phyloP scores from a whole-genome alignment of 2,888 invertebrate genomes.

The Eilema griseolum region DNA sequence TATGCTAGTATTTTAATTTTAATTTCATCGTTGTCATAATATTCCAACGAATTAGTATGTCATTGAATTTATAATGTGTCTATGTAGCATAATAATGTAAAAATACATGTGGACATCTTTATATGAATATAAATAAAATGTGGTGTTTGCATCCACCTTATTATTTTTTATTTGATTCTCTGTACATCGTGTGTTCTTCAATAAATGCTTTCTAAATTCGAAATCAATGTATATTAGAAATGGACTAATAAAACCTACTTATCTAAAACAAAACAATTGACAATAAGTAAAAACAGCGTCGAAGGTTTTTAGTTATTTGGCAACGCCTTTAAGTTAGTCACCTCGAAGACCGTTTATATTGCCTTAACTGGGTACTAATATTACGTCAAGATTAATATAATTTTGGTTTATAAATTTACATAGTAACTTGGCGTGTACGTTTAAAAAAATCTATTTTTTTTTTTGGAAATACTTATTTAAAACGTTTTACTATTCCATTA shows the following conservation, averaged over 20 bases:
- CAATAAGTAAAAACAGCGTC: neutral
- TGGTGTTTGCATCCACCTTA: too few relatives aligned
- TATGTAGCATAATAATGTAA: too few relatives aligned
- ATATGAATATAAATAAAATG: too few relatives aligned
- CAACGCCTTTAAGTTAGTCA: neutral
- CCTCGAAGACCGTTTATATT: neutral
- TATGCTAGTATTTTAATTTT: neutral
- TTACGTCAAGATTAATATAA: neutral
- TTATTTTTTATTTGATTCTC: too few relatives aligned
- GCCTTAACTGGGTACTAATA: neutral
- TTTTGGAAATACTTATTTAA: neutral
- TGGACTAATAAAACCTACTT: too few relatives aligned
- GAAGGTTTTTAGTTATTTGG: neutral
- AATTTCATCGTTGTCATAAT: neutral
- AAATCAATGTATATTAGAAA: too few relatives aligned
- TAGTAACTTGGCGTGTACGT: neutral
- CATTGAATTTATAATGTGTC: neutral
- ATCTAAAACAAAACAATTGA: neutral
- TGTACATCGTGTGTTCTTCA: too few relatives aligned
- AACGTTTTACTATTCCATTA: neutral
- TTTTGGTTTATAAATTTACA: neutral
- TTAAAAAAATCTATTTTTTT: neutral
- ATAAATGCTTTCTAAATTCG: too few relatives aligned
- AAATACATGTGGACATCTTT: too few relatives aligned
- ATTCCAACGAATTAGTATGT: neutral